These are phyloP conservation scores for Falco rusticolus DNA, from an alignment of 2,797 vertebrate species.

Conservation along the genomic window DNA sequence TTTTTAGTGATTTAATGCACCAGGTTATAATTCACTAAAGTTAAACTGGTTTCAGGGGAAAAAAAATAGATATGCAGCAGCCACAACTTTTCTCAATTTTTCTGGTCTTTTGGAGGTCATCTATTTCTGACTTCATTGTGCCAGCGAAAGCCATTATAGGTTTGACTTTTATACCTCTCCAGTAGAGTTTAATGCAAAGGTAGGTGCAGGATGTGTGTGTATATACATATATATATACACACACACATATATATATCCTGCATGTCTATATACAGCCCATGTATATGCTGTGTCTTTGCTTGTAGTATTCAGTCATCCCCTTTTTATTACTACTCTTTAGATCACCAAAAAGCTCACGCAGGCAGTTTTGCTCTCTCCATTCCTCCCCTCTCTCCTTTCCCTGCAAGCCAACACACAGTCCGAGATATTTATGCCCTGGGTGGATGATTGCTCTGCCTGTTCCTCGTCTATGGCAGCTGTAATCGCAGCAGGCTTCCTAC, in stretches of 20 bases:
- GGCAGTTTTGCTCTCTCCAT: not conserved
- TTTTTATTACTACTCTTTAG: not conserved
- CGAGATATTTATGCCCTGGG: not conserved
- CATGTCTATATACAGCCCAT: not conserved
- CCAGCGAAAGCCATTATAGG: not conserved
- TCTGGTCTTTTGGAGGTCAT: not conserved
- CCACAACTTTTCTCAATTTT: not conserved
- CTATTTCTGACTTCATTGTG: not conserved
- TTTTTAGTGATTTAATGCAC: not conserved
- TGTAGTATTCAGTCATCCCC: not conserved
- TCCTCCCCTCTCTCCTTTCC: not conserved
- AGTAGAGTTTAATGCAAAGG: not conserved
- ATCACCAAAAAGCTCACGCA: not conserved
- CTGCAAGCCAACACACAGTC: not conserved
- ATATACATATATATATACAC: too few relatives aligned
- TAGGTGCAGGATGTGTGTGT: not conserved
- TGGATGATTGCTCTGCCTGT: slow-evolving; percentile 12
- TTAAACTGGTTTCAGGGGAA: not conserved
- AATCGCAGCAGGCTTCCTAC: slow-evolving; percentile 23
- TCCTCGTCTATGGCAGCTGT: slow-evolving; percentile 27
- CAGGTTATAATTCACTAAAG: not conserved
- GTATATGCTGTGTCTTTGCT: not conserved
- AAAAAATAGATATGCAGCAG: not conserved
- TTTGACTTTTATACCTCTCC: not conserved
- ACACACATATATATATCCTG: too few relatives aligned